Evolutionary conservation across 2,113 vertebrate species (phyloP).

Genomic region (Willisornis vidua): DNA sequence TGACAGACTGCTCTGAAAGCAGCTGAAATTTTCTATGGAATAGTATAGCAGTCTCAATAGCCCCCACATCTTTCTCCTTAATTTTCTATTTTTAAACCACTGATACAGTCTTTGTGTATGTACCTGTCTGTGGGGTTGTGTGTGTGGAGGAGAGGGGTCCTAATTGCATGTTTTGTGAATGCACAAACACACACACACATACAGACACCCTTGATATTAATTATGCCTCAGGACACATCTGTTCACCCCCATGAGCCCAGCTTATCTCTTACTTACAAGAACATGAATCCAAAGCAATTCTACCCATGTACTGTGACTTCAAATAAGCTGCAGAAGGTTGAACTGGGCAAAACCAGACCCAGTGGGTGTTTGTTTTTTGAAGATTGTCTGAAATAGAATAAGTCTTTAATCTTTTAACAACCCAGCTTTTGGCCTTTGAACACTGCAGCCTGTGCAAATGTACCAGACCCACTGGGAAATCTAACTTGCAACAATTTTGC

Average conservation of each 20-base stretch:
- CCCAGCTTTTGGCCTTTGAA: conserved; percentile 5
- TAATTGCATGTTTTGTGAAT: not conserved
- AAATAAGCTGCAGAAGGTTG: not conserved
- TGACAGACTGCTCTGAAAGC: not conserved
- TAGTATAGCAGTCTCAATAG: not conserved
- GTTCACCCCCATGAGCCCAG: not conserved
- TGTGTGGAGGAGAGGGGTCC: not conserved
- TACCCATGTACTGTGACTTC: not conserved
- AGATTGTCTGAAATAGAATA: not conserved
- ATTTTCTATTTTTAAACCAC: not conserved
- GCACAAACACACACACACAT: not conserved
- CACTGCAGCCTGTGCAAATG: not conserved
- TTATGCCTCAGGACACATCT: not conserved
- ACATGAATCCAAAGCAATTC: not conserved
- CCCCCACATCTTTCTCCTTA: not conserved
- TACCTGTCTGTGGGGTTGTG: not conserved
- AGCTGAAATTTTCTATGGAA: not conserved
- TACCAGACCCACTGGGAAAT: conserved; percentile 16
- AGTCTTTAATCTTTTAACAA: conserved; percentile 22
- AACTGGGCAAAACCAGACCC: not conserved
- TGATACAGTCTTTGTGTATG: not conserved
- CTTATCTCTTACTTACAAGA: not conserved
- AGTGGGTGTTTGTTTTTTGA: not conserved
- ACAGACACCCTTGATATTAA: not conserved
- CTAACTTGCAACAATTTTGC: not conserved